phyloP scores from a whole-genome alignment of 2,888 invertebrate genomes.

The Psylliodes chrysocephalus region DNA sequence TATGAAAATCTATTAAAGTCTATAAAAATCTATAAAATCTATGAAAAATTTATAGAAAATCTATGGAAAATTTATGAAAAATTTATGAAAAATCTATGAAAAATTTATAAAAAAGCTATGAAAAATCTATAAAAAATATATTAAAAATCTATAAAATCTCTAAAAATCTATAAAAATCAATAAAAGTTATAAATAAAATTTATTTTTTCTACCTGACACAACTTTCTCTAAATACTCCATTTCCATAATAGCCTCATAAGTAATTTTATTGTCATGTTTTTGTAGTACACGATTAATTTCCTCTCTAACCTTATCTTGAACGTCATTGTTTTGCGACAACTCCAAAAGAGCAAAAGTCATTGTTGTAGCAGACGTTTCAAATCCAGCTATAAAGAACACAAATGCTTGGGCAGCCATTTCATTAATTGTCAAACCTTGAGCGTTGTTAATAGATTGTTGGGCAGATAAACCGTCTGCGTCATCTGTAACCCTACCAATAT shows the following conservation, averaged over 20 bases:
- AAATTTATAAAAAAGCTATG: no score
- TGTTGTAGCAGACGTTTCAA: conserved; percentile 50
- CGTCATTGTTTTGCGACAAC: conserved; percentile 41
- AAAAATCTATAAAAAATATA: no score
- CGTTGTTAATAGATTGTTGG: conserved; percentile 6
- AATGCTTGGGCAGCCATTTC: conserved; percentile 48
- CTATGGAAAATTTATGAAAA: no score
- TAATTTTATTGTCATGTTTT: conserved; percentile 38
- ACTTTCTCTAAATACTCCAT: conserved; percentile 48
- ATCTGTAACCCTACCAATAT: conserved; percentile 47
- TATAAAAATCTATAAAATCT: no score
- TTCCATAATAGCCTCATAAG: conserved; percentile 45
- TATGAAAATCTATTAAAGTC: no score
- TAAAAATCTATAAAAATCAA: no score
- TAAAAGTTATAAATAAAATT: no score
- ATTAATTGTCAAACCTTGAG: conserved; percentile 21
- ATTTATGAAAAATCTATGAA: no score
- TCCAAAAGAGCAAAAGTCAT: conserved; percentile 49
- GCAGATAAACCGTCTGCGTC: conserved; percentile 37
- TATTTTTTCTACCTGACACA: conserved; percentile 38
- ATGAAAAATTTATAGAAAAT: no score
- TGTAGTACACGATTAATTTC: conserved; percentile 39
- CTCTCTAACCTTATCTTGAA: conserved; percentile 45
- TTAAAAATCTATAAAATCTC: no score
- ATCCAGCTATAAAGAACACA: conserved; percentile 48